A percentile compares a stretch with the other conserved stretches of the same genome.
Evolutionary conservation across 2,888 invertebrate species (phyloP).

Genomic region (Drosophila meridiana): DNA sequence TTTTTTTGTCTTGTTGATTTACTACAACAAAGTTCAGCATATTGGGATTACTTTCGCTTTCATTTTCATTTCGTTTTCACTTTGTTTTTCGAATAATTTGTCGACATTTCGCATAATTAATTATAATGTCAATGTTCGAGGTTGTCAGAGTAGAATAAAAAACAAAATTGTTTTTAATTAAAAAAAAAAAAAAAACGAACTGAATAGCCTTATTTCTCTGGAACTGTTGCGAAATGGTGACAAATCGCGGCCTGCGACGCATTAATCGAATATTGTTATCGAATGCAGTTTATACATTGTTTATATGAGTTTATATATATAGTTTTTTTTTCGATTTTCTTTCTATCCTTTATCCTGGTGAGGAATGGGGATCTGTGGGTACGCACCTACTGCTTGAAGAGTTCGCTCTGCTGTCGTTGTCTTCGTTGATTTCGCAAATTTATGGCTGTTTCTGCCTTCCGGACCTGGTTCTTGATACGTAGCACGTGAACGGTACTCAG

Average conservation of each 20-base stretch:
- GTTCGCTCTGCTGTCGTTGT: constrained; percentile 17
- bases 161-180: not conserved
- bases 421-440: constrained; percentile 93
- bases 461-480: constrained; percentile 41
- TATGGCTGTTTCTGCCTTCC: constrained; percentile 87
- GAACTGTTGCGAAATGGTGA: constrained; percentile 5
- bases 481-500: constrained; percentile 55
- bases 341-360: constrained; percentile 23
- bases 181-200: constrained; percentile 6
- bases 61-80: constrained; percentile 46
- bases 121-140: constrained; percentile 23
- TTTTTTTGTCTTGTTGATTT: not conserved
- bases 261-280: constrained; percentile 15
- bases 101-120: constrained; percentile 34
- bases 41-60: constrained; percentile 10
- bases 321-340: not conserved
- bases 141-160: constrained; percentile 1
- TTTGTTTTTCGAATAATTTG: constrained; percentile 29
- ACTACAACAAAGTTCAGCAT: constrained; percentile 19
- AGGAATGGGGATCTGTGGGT: constrained; percentile 21
- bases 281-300: not conserved
- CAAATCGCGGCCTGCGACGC: not conserved
- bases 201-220: not conserved
- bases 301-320: not conserved
- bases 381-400: constrained; percentile 57